Evolutionary conservation across 2,888 invertebrate species (phyloP).

Genomic region (Noctua fimbriata): DNA sequence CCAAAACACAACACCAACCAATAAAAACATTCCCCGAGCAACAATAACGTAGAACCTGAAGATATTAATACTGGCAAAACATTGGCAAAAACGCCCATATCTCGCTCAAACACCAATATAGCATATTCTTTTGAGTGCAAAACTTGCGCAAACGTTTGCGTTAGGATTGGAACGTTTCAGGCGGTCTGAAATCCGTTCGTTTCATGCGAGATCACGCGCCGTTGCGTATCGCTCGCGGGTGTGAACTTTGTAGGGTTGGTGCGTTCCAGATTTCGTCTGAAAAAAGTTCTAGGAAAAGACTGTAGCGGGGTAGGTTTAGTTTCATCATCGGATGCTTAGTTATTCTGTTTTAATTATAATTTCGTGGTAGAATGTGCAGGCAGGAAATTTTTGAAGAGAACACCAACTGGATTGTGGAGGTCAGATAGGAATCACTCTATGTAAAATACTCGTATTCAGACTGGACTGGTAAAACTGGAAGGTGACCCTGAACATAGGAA

Average conservation of each 20-base stretch:
- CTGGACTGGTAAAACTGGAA: background rate
- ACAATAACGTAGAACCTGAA: constrained; percentile 45
- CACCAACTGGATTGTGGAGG: background rate
- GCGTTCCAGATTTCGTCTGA: constrained; percentile 2
- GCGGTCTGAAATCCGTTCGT: constrained; percentile 81
- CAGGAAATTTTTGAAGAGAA: background rate
- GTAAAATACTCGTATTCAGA: background rate
- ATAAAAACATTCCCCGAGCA: constrained; percentile 28
- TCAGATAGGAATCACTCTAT: background rate
- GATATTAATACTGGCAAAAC: constrained; percentile 55
- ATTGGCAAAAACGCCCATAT: constrained; percentile 66
- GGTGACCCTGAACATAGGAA: background rate
- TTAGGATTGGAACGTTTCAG: constrained; percentile 81
- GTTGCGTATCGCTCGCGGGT: constrained; percentile 78
- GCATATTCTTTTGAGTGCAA: constrained; percentile 83
- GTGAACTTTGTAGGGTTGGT: constrained; percentile 61
- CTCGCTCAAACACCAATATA: constrained; percentile 77
- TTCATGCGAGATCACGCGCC: constrained; percentile 85
- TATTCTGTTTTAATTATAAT: background rate
- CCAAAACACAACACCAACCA: background rate
- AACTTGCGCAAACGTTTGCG: constrained; percentile 84
- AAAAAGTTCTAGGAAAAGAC: background rate
- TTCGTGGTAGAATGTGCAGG: background rate
- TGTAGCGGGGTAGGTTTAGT: background rate
- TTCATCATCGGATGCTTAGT: background rate